Evolutionary conservation across 2,113 vertebrate species (phyloP), one percentile per base, ranked within the genome.

Genomic region (Sinosuthora webbiana): DNA sequence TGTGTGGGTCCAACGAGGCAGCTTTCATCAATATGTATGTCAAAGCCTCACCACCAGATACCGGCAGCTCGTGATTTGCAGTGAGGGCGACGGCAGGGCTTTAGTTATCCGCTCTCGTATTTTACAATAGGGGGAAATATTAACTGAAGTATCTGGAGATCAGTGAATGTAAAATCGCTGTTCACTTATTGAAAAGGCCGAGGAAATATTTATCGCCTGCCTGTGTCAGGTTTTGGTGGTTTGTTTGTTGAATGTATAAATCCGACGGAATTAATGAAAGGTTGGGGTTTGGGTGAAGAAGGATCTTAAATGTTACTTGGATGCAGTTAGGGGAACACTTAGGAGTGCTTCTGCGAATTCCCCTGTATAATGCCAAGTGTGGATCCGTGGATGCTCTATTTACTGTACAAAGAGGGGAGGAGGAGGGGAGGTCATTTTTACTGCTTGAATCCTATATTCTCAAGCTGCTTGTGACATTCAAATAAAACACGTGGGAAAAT

Each of bases 21-120:
- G 94, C 84, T 97, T 96, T 95, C 91, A 94, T 96, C 96, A 94
- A 80, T 97, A 91, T 95, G 93, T 96, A 87, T 97, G 90, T 97
- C 93, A 96, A 37, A 96, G 78, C 79, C 39, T 96, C 76, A 94
- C 87, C 90, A 89, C 83, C 87, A 97, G 92, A 83, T 95, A 95
- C 85, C 55, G 74, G 94, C 89, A 96, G 87, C 75, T 90, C 56
- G 90, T 97, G 95, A 96, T 95, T 95, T 92, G 83, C 91, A 94
- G 95, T 44, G 82, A 92, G 92, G 53, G 93, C 67, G 91, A 85
- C 64, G 60, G 70, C 90, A 89, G 71, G 71, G 92, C 65, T 96
- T 92, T 24, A 87, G 91, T 95, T 95, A 95, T 71, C 90, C 74
- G 27, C 93, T 94, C 87, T 96, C 47, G 3, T 94, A 80, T 97